Evolutionary conservation across 1,140 invertebrate species (phyloP).

Genomic region (Nasonia vitripennis): DNA sequence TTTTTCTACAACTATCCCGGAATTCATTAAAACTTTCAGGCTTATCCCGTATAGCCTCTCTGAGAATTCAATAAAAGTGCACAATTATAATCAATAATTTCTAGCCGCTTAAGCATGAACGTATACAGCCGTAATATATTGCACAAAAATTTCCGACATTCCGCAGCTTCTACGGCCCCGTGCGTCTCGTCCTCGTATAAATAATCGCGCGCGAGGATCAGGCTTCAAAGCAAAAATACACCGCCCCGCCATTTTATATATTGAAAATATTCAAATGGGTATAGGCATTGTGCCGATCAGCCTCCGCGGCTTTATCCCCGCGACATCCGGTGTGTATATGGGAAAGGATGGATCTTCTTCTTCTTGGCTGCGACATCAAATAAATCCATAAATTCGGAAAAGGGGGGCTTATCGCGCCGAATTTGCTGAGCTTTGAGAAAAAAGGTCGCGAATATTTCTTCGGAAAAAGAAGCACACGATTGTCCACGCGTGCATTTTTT

Average conservation of each 20-base stretch:
- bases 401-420: background rate
- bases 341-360: background rate
- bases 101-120: too few species aligned
- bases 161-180: background rate
- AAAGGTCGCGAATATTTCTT: too few species aligned
- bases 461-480: too few species aligned
- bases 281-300: slow-evolving; percentile 25
- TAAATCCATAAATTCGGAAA: slow-evolving; percentile 27
- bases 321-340: background rate
- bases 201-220: slow-evolving; percentile 12
- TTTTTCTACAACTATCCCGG: background rate
- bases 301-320: background rate
- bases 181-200: background rate
- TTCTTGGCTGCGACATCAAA: background rate
- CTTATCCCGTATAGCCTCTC: background rate
- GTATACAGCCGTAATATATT: background rate
- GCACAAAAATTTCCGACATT: background rate
- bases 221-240: slow-evolving; percentile 10
- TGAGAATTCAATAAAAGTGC: too few species aligned
- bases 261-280: slow-evolving; percentile 54
- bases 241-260: slow-evolving; percentile 41
- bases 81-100: background rate
- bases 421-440: background rate
- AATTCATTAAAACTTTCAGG: background rate
- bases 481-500: too few species aligned